Conservation (phyloP, 2,888 invertebrate species). For the Altica lythri region DNA sequence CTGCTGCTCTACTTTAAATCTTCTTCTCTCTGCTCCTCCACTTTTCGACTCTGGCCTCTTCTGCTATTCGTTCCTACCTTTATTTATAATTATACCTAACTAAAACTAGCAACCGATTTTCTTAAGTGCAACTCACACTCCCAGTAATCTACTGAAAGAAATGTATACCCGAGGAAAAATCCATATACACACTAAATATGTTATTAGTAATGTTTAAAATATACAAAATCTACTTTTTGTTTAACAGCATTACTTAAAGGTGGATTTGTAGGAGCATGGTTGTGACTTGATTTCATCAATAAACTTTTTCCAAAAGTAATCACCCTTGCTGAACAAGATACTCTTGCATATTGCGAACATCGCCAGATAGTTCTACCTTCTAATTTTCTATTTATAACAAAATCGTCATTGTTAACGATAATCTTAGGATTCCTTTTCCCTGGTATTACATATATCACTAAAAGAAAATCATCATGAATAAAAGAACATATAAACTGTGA, state of each 20-base stretch:
- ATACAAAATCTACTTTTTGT: constrained; percentile 25
- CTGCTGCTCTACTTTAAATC: too few relatives aligned
- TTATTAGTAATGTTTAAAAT: not conserved
- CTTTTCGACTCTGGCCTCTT: too few relatives aligned
- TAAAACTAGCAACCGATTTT: too few relatives aligned
- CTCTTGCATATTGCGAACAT: constrained; percentile 39
- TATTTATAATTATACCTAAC: too few relatives aligned
- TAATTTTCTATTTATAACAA: constrained; percentile 34
- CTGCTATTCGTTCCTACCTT: too few relatives aligned
- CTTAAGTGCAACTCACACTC: too few relatives aligned
- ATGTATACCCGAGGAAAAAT: too few relatives aligned
- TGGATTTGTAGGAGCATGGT: constrained; percentile 27
- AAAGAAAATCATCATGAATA: too few relatives aligned
- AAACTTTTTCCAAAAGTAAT: constrained; percentile 35
- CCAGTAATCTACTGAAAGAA: too few relatives aligned
- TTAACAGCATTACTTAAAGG: constrained; percentile 19
- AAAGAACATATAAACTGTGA: too few relatives aligned
- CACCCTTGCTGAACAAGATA: constrained; percentile 37
- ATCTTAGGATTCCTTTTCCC: constrained; percentile 41
- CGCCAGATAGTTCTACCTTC: constrained; percentile 39
- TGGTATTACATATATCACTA: constrained; percentile 30
- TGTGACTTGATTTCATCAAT: constrained; percentile 27
- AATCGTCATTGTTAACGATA: constrained; percentile 36
- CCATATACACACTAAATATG: too few relatives aligned
- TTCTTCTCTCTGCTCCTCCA: too few relatives aligned